Evolutionary conservation across 2,888 invertebrate species (phyloP).

Genomic region (Apocheima hispidaria): DNA sequence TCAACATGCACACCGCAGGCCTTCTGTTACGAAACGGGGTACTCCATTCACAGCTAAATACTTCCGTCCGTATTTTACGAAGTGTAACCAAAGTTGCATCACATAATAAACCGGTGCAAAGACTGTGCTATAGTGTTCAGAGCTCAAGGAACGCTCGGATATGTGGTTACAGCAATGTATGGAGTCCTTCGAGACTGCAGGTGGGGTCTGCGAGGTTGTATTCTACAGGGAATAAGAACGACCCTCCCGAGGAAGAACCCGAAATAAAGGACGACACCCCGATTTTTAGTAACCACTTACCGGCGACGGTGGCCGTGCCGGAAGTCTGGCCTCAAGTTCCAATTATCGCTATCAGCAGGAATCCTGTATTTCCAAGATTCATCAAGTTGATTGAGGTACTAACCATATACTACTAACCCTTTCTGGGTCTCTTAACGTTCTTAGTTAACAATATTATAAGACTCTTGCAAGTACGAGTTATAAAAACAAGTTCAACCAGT

Average conservation of each 20-base stretch:
- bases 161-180: conserved; percentile 56
- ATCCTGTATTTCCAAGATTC: conserved; percentile 99
- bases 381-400: conserved; percentile 97
- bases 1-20: conserved; percentile 75
- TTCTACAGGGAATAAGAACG: conserved; percentile 70
- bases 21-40: conserved; percentile 69
- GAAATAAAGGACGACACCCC: conserved; percentile 74
- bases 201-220: conserved; percentile 59
- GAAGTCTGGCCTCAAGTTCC: conserved; percentile 99
- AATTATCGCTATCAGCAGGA: conserved; percentile 96
- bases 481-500: too few species aligned
- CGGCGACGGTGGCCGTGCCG: conserved; percentile 96
- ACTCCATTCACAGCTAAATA: conserved; percentile 67
- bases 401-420: too few species aligned
- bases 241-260: conserved; percentile 72
- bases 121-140: conserved; percentile 48
- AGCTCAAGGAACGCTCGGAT: conserved; percentile 52
- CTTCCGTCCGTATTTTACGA: conserved; percentile 60
- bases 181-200: conserved; percentile 43
- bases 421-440: background rate
- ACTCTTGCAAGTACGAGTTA: too few species aligned
- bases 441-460: background rate
- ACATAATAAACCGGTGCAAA: conserved; percentile 66
- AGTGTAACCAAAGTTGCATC: conserved; percentile 80
- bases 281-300: conserved; percentile 87